Percentiles rank a stretch among this genome's conserved stretches.
Evolutionary conservation across 2,888 invertebrate species (phyloP).

Genomic region (Drosophila mercatorum): DNA sequence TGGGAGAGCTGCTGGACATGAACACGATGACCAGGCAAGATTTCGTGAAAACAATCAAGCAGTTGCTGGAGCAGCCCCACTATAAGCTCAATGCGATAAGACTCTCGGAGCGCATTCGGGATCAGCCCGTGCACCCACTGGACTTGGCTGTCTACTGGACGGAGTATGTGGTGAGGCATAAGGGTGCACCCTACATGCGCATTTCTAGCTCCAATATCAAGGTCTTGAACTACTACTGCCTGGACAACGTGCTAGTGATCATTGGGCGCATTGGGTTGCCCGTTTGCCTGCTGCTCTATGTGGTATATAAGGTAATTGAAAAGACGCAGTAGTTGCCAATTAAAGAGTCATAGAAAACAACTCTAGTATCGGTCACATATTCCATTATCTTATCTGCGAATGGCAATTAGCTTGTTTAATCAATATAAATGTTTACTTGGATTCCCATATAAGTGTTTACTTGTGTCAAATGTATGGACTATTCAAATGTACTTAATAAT

Average conservation of each 20-base stretch:
- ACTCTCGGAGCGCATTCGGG: conserved; percentile 73
- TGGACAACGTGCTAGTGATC: conserved; percentile 70
- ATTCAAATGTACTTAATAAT: background rate
- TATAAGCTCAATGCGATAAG: conserved; percentile 49
- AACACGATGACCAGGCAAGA: conserved; percentile 75
- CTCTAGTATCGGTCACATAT: background rate
- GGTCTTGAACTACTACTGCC: conserved; percentile 73
- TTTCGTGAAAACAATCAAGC: conserved; percentile 58
- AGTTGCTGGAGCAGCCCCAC: conserved; percentile 54
- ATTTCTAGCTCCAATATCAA: conserved; percentile 72
- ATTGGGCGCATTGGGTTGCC: conserved; percentile 28
- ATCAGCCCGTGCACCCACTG: conserved; percentile 79
- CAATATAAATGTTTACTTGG: conserved; percentile 3
- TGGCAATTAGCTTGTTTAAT: conserved; percentile 5
- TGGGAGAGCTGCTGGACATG: conserved; percentile 79
- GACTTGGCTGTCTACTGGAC: conserved; percentile 81
- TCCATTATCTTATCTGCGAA: conserved; percentile 26
- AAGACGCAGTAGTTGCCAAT: background rate
- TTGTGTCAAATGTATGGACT: background rate
- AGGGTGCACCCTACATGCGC: conserved; percentile 81
- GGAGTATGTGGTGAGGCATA: conserved; percentile 80
- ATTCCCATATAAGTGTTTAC: conserved; percentile 8
- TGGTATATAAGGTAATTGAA: conserved; percentile 18
- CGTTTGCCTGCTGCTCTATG: conserved; percentile 25
- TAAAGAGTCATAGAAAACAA: background rate